Percentiles rank a stretch among this genome's conserved stretches.
These are phyloP conservation scores for Thermophis baileyi DNA, from an alignment of 2,113 vertebrate genomes.

Conservation along the genomic window DNA sequence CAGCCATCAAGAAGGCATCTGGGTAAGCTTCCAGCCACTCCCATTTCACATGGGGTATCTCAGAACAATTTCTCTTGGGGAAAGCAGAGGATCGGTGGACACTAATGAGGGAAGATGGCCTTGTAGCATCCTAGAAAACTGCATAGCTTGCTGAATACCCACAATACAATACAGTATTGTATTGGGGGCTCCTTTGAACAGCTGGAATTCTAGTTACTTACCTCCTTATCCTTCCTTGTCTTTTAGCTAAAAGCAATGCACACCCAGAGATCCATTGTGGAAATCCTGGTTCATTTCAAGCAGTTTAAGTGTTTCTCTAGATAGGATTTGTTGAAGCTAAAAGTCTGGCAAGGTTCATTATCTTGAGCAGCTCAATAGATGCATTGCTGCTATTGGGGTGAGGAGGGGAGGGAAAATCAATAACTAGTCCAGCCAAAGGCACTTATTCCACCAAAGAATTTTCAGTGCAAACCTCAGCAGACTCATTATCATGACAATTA, in stretches of 20 bases:
- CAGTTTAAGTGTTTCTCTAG: constrained; percentile 12
- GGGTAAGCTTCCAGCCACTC: neutral
- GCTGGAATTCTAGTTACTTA: constrained; percentile 33
- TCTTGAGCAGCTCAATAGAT: constrained; percentile 21
- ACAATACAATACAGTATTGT: neutral
- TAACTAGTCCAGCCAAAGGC: constrained; percentile 1
- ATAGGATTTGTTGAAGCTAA: constrained; percentile 14
- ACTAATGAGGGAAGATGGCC: neutral
- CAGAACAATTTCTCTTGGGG: neutral
- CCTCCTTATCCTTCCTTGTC: constrained; percentile 7
- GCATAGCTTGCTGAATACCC: neutral
- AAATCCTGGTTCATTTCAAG: neutral
- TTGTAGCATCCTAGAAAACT: neutral
- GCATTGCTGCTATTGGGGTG: neutral
- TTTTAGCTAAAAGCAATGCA: neutral
- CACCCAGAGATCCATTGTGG: neutral
- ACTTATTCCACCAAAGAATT: constrained; percentile 37
- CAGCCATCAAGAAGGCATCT: neutral
- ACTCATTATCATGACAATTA: neutral
- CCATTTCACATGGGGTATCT: neutral
- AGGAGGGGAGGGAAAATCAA: neutral
- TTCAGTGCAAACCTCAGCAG: constrained; percentile 20
- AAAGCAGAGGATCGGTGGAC: neutral
- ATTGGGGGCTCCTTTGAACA: neutral
- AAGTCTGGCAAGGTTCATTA: constrained; percentile 25